A percentile compares a stretch with the other conserved stretches of the same genome.
Conservation (phyloP, 2,888 invertebrate genomes). For the Agrotis clavis region DNA sequence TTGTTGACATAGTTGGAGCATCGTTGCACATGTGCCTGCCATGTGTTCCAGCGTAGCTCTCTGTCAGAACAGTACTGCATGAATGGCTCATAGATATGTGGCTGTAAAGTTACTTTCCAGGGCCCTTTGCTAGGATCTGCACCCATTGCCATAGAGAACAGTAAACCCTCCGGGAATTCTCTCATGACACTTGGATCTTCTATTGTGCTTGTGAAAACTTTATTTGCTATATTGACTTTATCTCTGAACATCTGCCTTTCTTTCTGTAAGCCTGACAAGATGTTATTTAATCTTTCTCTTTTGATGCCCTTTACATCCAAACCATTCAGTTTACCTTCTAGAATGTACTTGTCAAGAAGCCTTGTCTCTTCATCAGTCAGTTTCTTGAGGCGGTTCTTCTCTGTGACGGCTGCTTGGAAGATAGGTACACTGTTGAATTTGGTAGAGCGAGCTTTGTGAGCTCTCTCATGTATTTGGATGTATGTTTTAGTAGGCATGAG, state of each 20-base stretch:
- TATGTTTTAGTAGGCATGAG: constrained; percentile 95
- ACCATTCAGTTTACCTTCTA: constrained; percentile 96
- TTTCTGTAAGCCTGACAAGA: constrained; percentile 90
- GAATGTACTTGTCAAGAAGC: constrained; percentile 94
- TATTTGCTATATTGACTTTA: constrained; percentile 93
- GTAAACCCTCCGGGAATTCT: constrained; percentile 94
- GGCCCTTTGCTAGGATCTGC: constrained; percentile 93
- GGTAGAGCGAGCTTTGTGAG: constrained; percentile 93
- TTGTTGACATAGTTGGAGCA: constrained; percentile 93
- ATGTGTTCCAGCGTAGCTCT: constrained; percentile 95
- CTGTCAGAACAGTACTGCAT: constrained; percentile 96
- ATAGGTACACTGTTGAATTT: constrained; percentile 94
- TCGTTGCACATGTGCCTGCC: constrained; percentile 94
- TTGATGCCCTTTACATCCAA: constrained; percentile 92
- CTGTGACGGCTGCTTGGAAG: constrained; percentile 93
- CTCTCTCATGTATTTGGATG: constrained; percentile 95
- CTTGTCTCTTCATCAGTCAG: constrained; percentile 92
- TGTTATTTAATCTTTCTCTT: constrained; percentile 82
- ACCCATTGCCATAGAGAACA: constrained; percentile 93
- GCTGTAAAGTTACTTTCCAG: constrained; percentile 95
- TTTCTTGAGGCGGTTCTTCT: constrained; percentile 84
- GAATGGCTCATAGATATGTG: constrained; percentile 93
- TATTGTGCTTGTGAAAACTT: constrained; percentile 93
- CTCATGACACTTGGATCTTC: constrained; percentile 92
- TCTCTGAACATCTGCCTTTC: constrained; percentile 92